Percentiles rank a stretch among this genome's conserved stretches.
phyloP scores from a whole-genome alignment of 2,888 invertebrate genomes.

The Stictocephala bisonia region DNA sequence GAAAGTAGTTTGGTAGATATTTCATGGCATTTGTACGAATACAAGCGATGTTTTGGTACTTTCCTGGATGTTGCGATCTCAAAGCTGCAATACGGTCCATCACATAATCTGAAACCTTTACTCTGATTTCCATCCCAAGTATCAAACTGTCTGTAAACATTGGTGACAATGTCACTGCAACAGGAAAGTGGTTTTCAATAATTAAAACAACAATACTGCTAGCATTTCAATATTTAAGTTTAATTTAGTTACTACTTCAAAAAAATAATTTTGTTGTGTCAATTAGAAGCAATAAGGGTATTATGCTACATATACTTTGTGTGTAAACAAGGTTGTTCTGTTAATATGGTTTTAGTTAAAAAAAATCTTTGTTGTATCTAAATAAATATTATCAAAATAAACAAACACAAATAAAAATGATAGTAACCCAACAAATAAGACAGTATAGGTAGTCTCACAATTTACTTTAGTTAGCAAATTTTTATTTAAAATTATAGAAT shows the following conservation, averaged over 20 bases:
- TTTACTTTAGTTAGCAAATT: no score
- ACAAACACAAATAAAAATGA: no score
- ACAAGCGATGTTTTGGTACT: conserved; percentile 94
- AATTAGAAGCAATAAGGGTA: conserved; percentile 15
- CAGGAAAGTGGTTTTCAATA: no score
- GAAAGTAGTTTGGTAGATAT: conserved; percentile 97
- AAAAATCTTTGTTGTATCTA: no score
- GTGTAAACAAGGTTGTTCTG: no score
- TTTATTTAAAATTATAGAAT: no score
- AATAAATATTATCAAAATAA: no score
- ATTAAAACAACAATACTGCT: not conserved
- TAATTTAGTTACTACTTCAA: not conserved
- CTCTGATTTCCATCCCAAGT: conserved; percentile 96
- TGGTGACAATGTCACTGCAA: conserved; percentile 85
- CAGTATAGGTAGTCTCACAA: no score
- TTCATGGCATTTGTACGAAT: conserved; percentile 99
- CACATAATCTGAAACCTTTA: conserved; percentile 99
- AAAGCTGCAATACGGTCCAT: conserved; percentile 93
- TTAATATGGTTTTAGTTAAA: no score
- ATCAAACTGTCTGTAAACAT: conserved; percentile 91
- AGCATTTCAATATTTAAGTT: not conserved
- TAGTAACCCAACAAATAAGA: no score
- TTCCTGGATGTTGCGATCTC: conserved; percentile 76
- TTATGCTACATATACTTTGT: no score
- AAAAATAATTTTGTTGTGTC: not conserved